Evolutionary conservation across 2,113 vertebrate genomes (phyloP), one percentile per base, ranked within the genome.

Genomic region (Perca fluviatilis): DNA sequence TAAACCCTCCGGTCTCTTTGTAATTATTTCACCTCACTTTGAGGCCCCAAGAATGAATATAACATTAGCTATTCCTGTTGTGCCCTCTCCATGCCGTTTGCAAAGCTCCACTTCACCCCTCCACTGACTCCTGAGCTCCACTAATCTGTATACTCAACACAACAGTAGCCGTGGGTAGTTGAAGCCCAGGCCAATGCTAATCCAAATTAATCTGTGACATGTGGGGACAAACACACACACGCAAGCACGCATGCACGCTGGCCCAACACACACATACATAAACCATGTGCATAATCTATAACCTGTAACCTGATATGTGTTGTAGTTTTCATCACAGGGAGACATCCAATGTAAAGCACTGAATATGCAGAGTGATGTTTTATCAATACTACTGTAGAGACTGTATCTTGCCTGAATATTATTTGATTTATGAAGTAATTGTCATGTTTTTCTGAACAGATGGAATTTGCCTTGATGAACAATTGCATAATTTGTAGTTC

Each of bases 61-160:
- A 66, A n/a, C 73, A 62, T 86, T 12, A 74, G 2, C 18, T 73
- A 18, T 74, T 62, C 65, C 61, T 23, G 66, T 61, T 13, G 5
- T 40, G 77, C 13, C 79, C 43, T 66, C 67, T 72, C 25, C 50
- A 4, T 25, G 27, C 53, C 21, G 10, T 70, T 49, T 67, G 64
- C 27, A 78, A 71, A 74, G 13, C 71, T 77, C 77, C 60, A 51
- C 70, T 77, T 69, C 60, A 69, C 51, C 66, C 74, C 66, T 65
- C 47, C 18, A 1, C 73, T 88, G 66, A 83, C 86, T 84, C 67
- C 81, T 84, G 68, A 84, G 85, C 79, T 33, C 7, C 8, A 64
- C 78, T 92, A 86, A 92, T 92, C 86, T 89, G 76, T 62, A 82
- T 79, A 86, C 57, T 86, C 79, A 76, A 49, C 83, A 74, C 77